phyloP scores from a whole-genome alignment of 2,797 vertebrate genomes.

The Odontamblyopus lacepedii region DNA sequence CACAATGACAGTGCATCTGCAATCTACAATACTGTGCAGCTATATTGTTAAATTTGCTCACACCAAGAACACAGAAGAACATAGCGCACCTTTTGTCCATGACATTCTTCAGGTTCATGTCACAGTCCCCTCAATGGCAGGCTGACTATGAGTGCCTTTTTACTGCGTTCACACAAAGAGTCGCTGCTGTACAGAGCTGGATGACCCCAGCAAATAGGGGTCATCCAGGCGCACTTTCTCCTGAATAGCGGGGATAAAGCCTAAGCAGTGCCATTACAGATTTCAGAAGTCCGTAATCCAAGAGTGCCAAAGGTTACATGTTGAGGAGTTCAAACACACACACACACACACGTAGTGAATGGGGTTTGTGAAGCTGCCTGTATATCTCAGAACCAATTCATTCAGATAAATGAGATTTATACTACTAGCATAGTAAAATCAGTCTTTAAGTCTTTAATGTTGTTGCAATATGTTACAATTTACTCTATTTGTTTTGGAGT shows the following conservation, averaged over 20 bases:
- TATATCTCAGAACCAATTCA: neutral
- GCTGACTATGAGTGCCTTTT: conserved; percentile 45
- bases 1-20: neutral
- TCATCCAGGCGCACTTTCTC: conserved; percentile 52
- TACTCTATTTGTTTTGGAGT: neutral
- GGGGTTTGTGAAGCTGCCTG: neutral
- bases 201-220: conserved; percentile 65
- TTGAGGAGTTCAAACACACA: conserved; percentile 6
- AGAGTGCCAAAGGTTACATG: conserved; percentile 31
- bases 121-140: conserved; percentile 26
- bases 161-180: conserved; percentile 52
- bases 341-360: neutral
- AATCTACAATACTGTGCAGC: neutral
- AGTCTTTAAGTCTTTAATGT: neutral
- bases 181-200: conserved; percentile 34
- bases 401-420: neutral
- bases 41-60: neutral
- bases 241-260: conserved; percentile 51
- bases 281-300: conserved; percentile 42
- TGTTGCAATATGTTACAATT: neutral
- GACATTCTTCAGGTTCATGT: conserved; percentile 14
- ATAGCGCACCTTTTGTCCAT: neutral
- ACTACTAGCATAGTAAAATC: neutral
- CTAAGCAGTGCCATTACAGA: conserved; percentile 38
- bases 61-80: neutral